phyloP scores from a whole-genome alignment of 2,888 invertebrate genomes.

The Hypsopygia costalis region DNA sequence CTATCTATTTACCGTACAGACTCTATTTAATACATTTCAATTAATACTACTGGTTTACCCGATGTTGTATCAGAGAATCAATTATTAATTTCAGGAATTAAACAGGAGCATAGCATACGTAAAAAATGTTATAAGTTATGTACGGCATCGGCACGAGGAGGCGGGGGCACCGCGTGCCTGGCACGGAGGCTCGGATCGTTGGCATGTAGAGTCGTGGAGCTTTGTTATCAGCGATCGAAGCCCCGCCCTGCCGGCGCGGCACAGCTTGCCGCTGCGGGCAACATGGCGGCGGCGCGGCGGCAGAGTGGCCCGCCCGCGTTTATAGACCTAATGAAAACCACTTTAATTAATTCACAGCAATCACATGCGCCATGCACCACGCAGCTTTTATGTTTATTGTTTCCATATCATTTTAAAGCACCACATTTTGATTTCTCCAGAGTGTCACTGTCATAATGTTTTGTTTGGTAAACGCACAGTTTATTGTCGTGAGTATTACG shows the following conservation, averaged over 20 bases:
- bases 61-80: no score
- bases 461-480: constrained; percentile 47
- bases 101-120: no score
- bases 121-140: background rate
- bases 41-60: no score
- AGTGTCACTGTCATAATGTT: constrained; percentile 68
- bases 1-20: no score
- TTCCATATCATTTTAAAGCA: constrained; percentile 74
- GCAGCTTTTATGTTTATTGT: constrained; percentile 76
- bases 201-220: constrained; percentile 29
- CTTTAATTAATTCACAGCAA: constrained; percentile 79
- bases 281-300: constrained; percentile 23
- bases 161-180: constrained; percentile 1
- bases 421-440: constrained; percentile 75
- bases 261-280: constrained; percentile 11
- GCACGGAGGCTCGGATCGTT: constrained; percentile 2
- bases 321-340: constrained; percentile 75
- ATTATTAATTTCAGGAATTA: no score
- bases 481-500: constrained; percentile 46
- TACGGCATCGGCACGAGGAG: background rate
- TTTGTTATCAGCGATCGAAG: constrained; percentile 65
- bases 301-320: constrained; percentile 42
- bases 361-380: constrained; percentile 62
- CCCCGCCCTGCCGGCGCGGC: constrained; percentile 36
- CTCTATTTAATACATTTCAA: no score